Base-by-base conservation (phyloP, 2,113 vertebrate genomes). In the Anguilla rostrata region DNA sequence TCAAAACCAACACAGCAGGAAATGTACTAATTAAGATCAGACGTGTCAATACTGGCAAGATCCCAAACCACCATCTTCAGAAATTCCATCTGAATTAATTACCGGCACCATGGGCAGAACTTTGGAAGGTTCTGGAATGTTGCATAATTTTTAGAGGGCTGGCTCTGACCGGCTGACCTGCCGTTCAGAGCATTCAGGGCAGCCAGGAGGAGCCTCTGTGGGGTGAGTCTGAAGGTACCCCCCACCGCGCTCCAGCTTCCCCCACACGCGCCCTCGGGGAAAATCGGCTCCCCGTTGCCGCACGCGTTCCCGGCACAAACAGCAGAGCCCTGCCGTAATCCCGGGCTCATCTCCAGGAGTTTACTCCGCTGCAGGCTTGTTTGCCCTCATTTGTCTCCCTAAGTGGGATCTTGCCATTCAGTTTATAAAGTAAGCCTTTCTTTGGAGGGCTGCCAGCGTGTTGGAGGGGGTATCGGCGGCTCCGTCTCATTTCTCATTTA, bases 391-490 rank as follows among this genome's bases (percentile, higher is more conserved):
- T 85, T 85, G 66, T 46, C 81, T 26, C 43, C 43, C 20, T 53
- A n/a, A 60, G 49, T 83, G 46, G 82, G 81, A 49, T 49, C 34
- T 15, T 22, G 71, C 83, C 84, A 20, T 53, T 40, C 18, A 79
- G 20, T 39, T 83, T 46, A 60, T 46, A 86, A 18, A 14, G n/a
- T 60, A 86, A 86, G 85, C 78, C 29, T 34, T 66, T 83, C 60
- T 66, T 78, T 53, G 66, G 60, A 41, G 82, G 26, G 57, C 29
- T 39, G 85, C 85, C 86, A 83, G 22, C 14, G 3, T 20, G 66
- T 34, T 41, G 39, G 63, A 41, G 34, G 43, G 14, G 40, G 26
- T 8, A 60, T 39, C 41, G 15, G 63, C 40, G 2, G 60, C 63
- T 12, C 79, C 20, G 26, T 7, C 14, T 39, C 20, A 9, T 83